Conservation (phyloP, 1,140 invertebrate genomes). For the Schlechtendalia chinensis region DNA sequence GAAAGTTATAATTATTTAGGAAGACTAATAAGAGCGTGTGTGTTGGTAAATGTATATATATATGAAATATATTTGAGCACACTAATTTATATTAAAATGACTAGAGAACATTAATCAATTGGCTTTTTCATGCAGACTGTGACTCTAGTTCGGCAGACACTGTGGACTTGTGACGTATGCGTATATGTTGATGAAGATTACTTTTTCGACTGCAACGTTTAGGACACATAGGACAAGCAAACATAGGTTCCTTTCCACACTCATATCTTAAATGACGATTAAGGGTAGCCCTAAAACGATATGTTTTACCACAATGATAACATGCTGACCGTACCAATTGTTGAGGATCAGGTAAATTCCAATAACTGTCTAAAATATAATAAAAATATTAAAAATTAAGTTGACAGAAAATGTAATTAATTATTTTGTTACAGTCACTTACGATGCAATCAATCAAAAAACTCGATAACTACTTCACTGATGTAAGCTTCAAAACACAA, state of each 20-base stretch:
- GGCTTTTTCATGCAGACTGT: slow-evolving; percentile 11
- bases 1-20: slow-evolving; percentile 1
- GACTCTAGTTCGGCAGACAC: slow-evolving; percentile 6
- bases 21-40: slow-evolving; percentile 24
- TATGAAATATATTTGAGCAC: slow-evolving; percentile 29
- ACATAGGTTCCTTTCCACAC: slow-evolving; percentile 56
- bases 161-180: slow-evolving; percentile 35
- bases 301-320: slow-evolving; percentile 47
- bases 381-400: slow-evolving; percentile 9
- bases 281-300: slow-evolving; percentile 52
- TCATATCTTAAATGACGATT: slow-evolving; percentile 57
- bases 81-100: slow-evolving; percentile 27
- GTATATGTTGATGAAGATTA: slow-evolving; percentile 48
- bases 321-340: slow-evolving; percentile 38
- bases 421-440: slow-evolving; percentile 28
- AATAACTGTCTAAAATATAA: slow-evolving; percentile 39
- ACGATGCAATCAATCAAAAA: slow-evolving; percentile 36
- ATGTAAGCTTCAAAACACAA: slow-evolving; percentile 36
- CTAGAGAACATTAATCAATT: slow-evolving; percentile 7
- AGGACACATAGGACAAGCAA: slow-evolving; percentile 53
- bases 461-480: slow-evolving; percentile 39
- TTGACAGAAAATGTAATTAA: background rate
- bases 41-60: background rate
- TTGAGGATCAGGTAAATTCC: slow-evolving; percentile 37
- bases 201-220: slow-evolving; percentile 44